Percentiles rank a stretch among this genome's conserved stretches.
Evolutionary conservation across 2,888 invertebrate species (phyloP).

Genomic region (Luperina testacea): DNA sequence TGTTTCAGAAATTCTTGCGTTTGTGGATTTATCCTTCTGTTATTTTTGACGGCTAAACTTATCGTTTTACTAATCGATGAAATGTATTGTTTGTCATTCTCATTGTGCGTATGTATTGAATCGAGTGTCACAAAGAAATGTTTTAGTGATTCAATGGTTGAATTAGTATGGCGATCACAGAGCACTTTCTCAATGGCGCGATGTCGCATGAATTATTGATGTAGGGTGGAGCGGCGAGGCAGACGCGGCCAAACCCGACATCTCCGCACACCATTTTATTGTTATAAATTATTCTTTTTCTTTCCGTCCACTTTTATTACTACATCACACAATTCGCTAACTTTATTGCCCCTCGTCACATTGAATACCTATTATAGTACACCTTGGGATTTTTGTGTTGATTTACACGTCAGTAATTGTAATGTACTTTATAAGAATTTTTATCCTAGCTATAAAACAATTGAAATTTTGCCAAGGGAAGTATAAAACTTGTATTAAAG

Average conservation of each 20-base stretch:
- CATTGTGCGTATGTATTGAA: slow-evolving; percentile 60
- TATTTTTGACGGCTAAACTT: slow-evolving; percentile 24
- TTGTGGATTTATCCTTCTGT: slow-evolving; percentile 22
- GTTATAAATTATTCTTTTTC: slow-evolving; percentile 82
- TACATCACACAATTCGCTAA: slow-evolving; percentile 74
- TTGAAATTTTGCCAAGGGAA: slow-evolving; percentile 76
- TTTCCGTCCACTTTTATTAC: slow-evolving; percentile 75
- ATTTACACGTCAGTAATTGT: slow-evolving; percentile 65
- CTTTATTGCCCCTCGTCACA: slow-evolving; percentile 71
- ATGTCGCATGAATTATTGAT: slow-evolving; percentile 88
- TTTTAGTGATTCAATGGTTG: slow-evolving; percentile 82
- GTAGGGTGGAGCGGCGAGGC: slow-evolving; percentile 72
- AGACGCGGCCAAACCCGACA: slow-evolving; percentile 68
- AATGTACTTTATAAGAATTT: slow-evolving; percentile 55
- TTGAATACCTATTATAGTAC: slow-evolving; percentile 66
- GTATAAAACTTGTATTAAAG: slow-evolving; percentile 67
- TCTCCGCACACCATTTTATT: slow-evolving; percentile 80
- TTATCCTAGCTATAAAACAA: slow-evolving; percentile 69
- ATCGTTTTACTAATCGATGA: slow-evolving; percentile 49
- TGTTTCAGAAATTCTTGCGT: slow-evolving; percentile 43
- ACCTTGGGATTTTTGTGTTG: slow-evolving; percentile 65
- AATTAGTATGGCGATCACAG: slow-evolving; percentile 89
- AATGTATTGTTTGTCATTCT: slow-evolving; percentile 61
- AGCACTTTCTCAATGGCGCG: slow-evolving; percentile 89
- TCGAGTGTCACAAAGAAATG: slow-evolving; percentile 74